Conservation (phyloP, 2,888 invertebrate species). For the Netelia inedita region DNA sequence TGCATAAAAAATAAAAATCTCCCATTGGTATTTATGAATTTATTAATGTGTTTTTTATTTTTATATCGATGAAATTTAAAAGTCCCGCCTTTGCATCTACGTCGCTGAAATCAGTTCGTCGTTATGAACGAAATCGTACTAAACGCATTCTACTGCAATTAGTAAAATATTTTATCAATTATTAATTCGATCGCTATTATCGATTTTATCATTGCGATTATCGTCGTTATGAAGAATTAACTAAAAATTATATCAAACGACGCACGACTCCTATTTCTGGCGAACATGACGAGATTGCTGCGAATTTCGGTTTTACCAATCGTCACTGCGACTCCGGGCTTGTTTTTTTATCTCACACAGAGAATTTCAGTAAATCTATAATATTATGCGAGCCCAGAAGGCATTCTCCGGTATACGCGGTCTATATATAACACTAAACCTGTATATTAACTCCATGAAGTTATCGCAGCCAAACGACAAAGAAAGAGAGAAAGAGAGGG, state of each 20-base stretch:
- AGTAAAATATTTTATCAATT: too few species aligned
- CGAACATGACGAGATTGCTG: neutral
- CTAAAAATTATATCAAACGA: too few species aligned
- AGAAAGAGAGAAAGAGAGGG: neutral
- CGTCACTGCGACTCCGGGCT: too few species aligned
- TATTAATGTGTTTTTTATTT: neutral
- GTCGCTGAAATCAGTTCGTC: too few species aligned
- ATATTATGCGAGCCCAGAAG: neutral
- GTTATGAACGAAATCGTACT: too few species aligned
- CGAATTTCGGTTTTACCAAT: neutral
- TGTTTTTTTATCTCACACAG: neutral
- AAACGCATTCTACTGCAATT: too few species aligned
- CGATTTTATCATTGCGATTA: neutral
- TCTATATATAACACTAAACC: neutral
- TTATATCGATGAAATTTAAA: neutral
- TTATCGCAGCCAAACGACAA: neutral
- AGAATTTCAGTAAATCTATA: neutral
- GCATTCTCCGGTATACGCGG: too few species aligned
- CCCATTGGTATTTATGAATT: neutral
- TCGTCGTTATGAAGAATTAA: neutral
- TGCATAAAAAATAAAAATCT: neutral
- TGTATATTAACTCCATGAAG: neutral
- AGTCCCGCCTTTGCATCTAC: too few species aligned
- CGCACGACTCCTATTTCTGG: too few species aligned
- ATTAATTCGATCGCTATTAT: neutral